These are phyloP conservation scores for Vombatus ursinus DNA, from an alignment of 2,113 vertebrate species.

Conservation along the genomic window DNA sequence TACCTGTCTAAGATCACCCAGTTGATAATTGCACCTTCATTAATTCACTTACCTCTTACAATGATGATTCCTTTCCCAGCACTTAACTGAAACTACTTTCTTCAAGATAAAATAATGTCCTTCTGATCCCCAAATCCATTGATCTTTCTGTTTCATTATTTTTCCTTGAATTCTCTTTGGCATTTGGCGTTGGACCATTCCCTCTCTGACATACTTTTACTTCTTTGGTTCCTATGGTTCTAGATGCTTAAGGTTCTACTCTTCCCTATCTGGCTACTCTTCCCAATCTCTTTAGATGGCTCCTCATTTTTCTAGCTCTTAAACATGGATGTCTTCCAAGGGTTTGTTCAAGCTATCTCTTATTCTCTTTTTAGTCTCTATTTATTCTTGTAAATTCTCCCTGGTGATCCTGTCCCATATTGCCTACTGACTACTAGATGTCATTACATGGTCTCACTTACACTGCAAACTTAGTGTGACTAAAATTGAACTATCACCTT, in stretches of 20 bases:
- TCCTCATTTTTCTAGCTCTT: not conserved
- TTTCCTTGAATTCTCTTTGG: not conserved
- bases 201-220: not conserved
- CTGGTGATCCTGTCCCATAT: not conserved
- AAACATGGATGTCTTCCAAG: not conserved
- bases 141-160: not conserved
- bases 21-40: not conserved
- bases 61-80: not conserved
- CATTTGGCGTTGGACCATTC: not conserved
- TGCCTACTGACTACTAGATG: not conserved
- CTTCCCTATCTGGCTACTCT: not conserved
- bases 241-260: not conserved
- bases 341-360: not conserved
- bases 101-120: not conserved
- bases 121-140: not conserved
- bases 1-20: not conserved
- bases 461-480: no score
- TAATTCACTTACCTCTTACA: not conserved
- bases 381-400: not conserved
- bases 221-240: not conserved
- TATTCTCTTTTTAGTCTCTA: not conserved
- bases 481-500: no score
- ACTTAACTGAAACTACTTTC: not conserved
- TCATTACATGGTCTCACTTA: not conserved
- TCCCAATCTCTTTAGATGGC: not conserved